A percentile compares a stretch with the other conserved stretches of the same genome.
phyloP scores from a whole-genome alignment of 1,140 invertebrate species.

The Pachypeltis micranthus region DNA sequence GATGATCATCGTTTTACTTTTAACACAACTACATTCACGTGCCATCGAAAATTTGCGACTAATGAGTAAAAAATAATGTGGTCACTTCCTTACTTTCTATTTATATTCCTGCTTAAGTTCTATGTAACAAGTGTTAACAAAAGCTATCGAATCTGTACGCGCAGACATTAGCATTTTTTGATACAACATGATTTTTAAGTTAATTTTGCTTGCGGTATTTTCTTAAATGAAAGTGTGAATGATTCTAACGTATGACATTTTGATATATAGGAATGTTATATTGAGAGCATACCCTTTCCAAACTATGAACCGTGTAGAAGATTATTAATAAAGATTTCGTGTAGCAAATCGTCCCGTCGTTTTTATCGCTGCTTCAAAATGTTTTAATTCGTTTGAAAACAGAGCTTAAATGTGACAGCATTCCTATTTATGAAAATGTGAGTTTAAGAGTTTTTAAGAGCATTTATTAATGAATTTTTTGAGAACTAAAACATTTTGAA shows the following conservation, averaged over 20 bases:
- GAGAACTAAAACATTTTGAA: slow-evolving; percentile 22
- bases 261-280: slow-evolving; percentile 24
- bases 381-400: slow-evolving; percentile 16
- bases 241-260: slow-evolving; percentile 14
- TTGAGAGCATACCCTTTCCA: slow-evolving; percentile 1
- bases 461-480: background rate
- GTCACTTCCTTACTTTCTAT: no score
- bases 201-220: background rate
- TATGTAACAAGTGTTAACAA: no score
- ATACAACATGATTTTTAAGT: no score
- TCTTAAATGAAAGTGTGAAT: background rate
- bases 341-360: background rate
- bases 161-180: no score
- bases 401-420: no score
- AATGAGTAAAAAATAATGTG: no score
- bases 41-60: no score
- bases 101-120: no score
- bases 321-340: background rate
- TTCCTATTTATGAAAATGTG: slow-evolving; percentile 22
- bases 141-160: no score
- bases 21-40: no score
- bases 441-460: slow-evolving; percentile 1
- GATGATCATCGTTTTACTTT: no score
- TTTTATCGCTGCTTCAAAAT: slow-evolving; percentile 21
- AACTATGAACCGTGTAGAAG: no score